A percentile compares a stretch with the other conserved stretches of the same genome.
Conservation (phyloP, 2,888 invertebrate genomes). For the Thysanoteuthis rhombus region DNA sequence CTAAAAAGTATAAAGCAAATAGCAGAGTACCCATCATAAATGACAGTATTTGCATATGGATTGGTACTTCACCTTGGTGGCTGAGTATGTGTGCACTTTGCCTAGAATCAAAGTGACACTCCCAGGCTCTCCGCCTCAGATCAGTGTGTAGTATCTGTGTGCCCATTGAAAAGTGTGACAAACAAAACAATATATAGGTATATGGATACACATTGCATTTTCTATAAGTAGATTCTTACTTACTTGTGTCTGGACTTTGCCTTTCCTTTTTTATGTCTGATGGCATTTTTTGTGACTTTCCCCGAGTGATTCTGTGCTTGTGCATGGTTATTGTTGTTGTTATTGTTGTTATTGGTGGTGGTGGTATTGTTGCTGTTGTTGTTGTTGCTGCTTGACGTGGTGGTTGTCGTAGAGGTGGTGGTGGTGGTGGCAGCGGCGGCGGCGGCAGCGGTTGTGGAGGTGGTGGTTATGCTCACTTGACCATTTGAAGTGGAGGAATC, state of each 20-base stretch:
- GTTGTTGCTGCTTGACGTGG: conserved; percentile 44
- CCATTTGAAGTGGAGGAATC: conserved; percentile 35
- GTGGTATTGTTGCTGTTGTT: conserved; percentile 26
- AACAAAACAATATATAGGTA: no score
- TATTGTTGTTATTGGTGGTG: conserved; percentile 36
- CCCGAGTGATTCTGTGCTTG: conserved; percentile 51
- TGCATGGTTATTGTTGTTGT: conserved; percentile 46
- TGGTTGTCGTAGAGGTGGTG: conserved; percentile 48
- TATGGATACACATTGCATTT: neutral
- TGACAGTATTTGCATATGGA: no score
- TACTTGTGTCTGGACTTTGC: conserved; percentile 54
- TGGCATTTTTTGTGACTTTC: conserved; percentile 52
- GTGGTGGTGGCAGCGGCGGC: conserved; percentile 38
- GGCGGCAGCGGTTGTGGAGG: conserved; percentile 32
- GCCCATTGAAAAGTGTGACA: no score
- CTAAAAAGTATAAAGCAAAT: no score
- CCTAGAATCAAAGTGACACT: no score
- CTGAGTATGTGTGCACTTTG: no score
- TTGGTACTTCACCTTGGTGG: no score
- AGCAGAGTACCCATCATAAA: no score
- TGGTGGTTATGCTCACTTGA: conserved; percentile 51
- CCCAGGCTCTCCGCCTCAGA: no score
- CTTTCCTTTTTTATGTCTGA: conserved; percentile 55
- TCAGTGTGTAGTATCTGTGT: no score
- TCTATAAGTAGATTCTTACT: no score